These are phyloP conservation scores for Luidia sarsii DNA, from an alignment of 53 echinoderm and acorn worm species.

Conservation along the genomic window DNA sequence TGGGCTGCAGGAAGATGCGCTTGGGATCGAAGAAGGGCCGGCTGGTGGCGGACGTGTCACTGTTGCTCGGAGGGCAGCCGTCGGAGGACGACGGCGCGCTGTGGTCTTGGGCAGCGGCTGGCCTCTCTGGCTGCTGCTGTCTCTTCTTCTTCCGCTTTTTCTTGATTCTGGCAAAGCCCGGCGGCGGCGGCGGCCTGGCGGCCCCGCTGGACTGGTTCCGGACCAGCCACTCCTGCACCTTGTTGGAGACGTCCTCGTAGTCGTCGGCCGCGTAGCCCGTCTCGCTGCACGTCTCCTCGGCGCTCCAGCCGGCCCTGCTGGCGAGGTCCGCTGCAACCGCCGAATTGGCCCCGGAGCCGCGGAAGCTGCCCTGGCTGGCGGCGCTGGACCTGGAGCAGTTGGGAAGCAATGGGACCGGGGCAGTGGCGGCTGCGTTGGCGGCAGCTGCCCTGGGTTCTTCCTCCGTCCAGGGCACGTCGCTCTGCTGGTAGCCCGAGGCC, in stretches of 20 bases:
- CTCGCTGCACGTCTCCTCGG: slow-evolving; percentile 32
- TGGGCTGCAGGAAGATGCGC: slow-evolving; percentile 59
- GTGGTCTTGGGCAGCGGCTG: background rate
- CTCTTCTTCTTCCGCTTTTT: slow-evolving; percentile 33
- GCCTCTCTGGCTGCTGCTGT: slow-evolving; percentile 38
- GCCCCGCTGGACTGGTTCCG: slow-evolving; percentile 5
- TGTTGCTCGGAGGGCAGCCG: background rate
- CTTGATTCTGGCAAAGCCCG: slow-evolving; percentile 6
- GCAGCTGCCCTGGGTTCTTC: slow-evolving; percentile 16
- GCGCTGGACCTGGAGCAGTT: background rate
- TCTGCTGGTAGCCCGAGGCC: slow-evolving; percentile 10
- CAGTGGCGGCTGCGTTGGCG: too few species aligned
- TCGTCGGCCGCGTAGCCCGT: slow-evolving; percentile 32
- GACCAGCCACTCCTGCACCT: slow-evolving; percentile 55
- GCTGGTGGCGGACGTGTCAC: background rate
- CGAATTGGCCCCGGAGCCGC: slow-evolving; percentile 35
- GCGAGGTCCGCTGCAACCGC: slow-evolving; percentile 5
- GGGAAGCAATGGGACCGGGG: too few species aligned
- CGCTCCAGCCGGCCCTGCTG: background rate
- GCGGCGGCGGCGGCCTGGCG: background rate
- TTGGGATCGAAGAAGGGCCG: slow-evolving; percentile 56
- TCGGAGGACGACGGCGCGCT: background rate
- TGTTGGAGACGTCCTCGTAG: slow-evolving; percentile 35
- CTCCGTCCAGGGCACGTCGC: slow-evolving; percentile 1
- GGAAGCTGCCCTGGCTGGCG: slow-evolving; percentile 32